A percentile compares a stretch with the other conserved stretches of the same genome.
phyloP scores from a whole-genome alignment of 2,888 invertebrate genomes.

The Ditylenchus weischeri region DNA sequence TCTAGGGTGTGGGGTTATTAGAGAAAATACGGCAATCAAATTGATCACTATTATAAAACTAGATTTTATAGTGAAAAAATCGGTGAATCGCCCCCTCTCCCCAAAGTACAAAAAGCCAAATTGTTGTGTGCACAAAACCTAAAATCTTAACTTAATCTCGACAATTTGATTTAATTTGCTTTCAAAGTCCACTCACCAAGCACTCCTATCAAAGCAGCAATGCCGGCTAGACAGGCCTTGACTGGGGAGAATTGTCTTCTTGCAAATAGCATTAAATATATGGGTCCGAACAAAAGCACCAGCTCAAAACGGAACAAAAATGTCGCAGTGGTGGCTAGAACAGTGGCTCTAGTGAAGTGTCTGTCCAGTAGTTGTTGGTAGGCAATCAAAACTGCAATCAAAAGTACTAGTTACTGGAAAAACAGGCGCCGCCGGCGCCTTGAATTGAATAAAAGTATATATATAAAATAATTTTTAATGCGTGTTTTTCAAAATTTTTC shows the following conservation, averaged over 20 bases:
- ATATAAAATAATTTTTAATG: too few relatives aligned
- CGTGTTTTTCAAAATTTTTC: too few relatives aligned
- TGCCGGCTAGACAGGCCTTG: conserved; percentile 57
- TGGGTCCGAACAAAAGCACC: conserved; percentile 73
- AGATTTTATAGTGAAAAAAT: too few relatives aligned
- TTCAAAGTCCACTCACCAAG: conserved; percentile 65
- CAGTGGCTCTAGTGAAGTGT: conserved; percentile 69
- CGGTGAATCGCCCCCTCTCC: too few relatives aligned
- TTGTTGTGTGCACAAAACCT: too few relatives aligned
- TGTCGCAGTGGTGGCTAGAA: conserved; percentile 46
- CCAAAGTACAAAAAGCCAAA: too few relatives aligned
- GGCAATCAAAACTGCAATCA: conserved; percentile 74
- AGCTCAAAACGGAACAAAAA: conserved; percentile 72
- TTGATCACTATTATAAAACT: too few relatives aligned
- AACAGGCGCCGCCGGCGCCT: too few relatives aligned
- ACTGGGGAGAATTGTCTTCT: conserved; percentile 70
- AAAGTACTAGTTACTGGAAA: too few relatives aligned
- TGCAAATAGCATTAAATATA: conserved; percentile 77
- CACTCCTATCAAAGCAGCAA: conserved; percentile 58
- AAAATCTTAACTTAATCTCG: neutral
- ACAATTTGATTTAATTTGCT: neutral
- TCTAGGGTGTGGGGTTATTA: too few relatives aligned
- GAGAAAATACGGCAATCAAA: too few relatives aligned
- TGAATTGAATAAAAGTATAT: too few relatives aligned
- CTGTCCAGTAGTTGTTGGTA: conserved; percentile 79